Conservation (phyloP, 2,113 vertebrate genomes). For the Natator depressus region DNA sequence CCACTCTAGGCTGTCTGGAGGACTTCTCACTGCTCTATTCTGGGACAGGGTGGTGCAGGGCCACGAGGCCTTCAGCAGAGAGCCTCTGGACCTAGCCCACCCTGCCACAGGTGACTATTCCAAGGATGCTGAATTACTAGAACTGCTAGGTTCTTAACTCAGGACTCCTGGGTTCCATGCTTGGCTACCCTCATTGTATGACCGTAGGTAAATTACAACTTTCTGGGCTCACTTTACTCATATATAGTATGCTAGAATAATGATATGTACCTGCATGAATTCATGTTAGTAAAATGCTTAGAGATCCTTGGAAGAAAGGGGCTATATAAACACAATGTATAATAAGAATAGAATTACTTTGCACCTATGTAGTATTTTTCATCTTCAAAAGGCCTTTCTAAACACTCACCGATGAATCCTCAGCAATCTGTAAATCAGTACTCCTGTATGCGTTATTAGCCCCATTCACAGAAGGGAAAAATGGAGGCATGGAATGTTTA, state of each 20-base stretch:
- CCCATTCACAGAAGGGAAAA: not conserved
- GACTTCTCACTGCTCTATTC: too few relatives aligned
- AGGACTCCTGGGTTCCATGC: not conserved
- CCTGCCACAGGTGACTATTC: not conserved
- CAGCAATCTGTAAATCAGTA: not conserved
- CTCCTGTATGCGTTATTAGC: not conserved
- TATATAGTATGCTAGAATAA: not conserved
- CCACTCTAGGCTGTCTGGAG: too few relatives aligned
- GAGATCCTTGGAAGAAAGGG: not conserved
- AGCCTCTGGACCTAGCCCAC: too few relatives aligned
- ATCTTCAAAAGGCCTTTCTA: not conserved
- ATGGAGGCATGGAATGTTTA: not conserved
- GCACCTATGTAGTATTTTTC: not conserved
- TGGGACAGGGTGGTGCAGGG: too few relatives aligned
- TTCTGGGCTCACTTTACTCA: not conserved
- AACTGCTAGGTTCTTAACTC: not conserved
- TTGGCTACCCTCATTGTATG: not conserved
- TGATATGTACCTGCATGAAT: not conserved
- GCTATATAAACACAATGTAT: not conserved
- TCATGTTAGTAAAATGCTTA: not conserved
- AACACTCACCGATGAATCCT: not conserved
- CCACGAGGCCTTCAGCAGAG: too few relatives aligned
- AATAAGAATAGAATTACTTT: not conserved
- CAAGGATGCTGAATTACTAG: not conserved
- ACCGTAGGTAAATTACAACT: not conserved